Conservation (phyloP, 1,140 invertebrate genomes). For the Drosophila ohnishii region DNA sequence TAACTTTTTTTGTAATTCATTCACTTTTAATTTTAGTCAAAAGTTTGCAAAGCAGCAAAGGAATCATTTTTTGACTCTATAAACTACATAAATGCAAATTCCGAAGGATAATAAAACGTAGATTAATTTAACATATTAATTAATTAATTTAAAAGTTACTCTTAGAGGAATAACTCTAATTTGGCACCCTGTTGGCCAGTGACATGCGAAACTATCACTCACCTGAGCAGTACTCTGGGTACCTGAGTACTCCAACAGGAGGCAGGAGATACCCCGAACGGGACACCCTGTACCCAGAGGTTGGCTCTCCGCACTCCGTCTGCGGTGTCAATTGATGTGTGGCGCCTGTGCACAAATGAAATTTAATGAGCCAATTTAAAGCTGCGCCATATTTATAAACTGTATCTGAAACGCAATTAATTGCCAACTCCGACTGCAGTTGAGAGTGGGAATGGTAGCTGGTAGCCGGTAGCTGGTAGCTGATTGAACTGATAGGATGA, state of each 20-base stretch:
- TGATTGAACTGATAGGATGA: slow-evolving; percentile 1
- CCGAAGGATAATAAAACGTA: no score
- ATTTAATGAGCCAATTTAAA: slow-evolving; percentile 80
- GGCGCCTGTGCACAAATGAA: slow-evolving; percentile 69
- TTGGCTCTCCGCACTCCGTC: slow-evolving; percentile 5
- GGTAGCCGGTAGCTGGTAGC: not conserved
- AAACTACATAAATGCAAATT: no score
- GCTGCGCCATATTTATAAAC: slow-evolving; percentile 76
- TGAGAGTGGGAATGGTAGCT: not conserved
- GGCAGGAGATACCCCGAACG: not conserved
- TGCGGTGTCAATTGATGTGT: slow-evolving; percentile 71
- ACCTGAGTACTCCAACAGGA: not conserved
- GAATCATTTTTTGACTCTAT: no score
- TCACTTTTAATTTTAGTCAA: no score
- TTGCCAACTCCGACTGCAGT: slow-evolving; percentile 52
- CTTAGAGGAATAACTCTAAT: no score
- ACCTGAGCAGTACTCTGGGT: not conserved
- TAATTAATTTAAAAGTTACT: no score
- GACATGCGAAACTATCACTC: slow-evolving; percentile 8
- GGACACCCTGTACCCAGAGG: slow-evolving; percentile 13
- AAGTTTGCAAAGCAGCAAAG: no score
- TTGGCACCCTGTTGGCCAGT: slow-evolving; percentile 1
- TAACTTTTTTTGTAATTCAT: no score
- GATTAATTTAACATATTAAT: no score
- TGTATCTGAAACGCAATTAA: slow-evolving; percentile 75